Conservation (phyloP, 2,113 vertebrate genomes). For the Nycticryphes semicollaris region DNA sequence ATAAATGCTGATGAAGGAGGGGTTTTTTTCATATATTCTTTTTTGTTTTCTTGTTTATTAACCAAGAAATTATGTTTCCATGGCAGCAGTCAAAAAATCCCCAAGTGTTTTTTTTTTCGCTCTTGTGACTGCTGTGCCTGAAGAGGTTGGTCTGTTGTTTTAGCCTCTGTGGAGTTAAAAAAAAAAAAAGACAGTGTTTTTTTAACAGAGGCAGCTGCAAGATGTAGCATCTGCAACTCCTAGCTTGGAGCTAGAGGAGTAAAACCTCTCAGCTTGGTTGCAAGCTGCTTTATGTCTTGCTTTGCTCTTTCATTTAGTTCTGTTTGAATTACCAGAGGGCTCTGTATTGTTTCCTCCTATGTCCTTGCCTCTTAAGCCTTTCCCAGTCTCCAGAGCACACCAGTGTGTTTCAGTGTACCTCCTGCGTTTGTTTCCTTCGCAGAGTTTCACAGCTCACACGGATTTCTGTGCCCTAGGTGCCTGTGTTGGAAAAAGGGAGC, state of each 20-base stretch:
- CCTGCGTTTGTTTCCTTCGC: not conserved
- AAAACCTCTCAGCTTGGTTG: not conserved
- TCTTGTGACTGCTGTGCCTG: not conserved
- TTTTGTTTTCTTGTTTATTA: slow-evolving; percentile 14
- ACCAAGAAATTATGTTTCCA: not conserved
- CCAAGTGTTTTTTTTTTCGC: not conserved
- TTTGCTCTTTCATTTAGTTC: not conserved
- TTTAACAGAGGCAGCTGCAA: not conserved
- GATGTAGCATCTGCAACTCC: not conserved
- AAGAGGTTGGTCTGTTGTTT: not conserved
- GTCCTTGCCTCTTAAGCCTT: not conserved
- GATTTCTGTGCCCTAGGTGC: not conserved
- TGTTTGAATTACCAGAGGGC: not conserved
- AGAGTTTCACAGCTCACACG: not conserved
- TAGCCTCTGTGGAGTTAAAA: not conserved
- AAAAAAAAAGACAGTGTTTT: not conserved
- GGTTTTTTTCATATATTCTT: not conserved
- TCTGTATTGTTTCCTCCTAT: not conserved
- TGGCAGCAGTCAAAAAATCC: not conserved
- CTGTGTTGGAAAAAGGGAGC: fast-evolving
- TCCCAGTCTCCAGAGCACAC: not conserved
- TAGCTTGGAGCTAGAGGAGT: not conserved
- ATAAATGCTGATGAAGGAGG: not conserved
- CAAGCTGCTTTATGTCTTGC: not conserved
- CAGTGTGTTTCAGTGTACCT: not conserved